phyloP scores from a whole-genome alignment of 2,113 vertebrate genomes.

The Coregonus clupeaformis region DNA sequence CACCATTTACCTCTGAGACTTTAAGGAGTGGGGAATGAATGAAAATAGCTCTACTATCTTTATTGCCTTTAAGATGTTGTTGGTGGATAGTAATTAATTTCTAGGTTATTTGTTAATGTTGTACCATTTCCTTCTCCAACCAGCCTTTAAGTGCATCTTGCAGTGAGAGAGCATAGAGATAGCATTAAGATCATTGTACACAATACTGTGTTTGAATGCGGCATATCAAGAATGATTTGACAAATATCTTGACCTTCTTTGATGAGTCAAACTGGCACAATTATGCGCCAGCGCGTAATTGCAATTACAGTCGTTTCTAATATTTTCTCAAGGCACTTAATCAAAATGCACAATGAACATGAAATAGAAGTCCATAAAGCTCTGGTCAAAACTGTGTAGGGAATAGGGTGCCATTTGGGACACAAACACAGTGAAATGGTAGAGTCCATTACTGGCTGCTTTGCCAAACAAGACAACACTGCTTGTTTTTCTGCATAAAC shows the following conservation, averaged over 20 bases:
- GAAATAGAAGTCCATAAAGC: too few species aligned
- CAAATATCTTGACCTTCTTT: too few species aligned
- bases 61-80: background rate
- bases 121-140: too few species aligned
- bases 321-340: background rate
- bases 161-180: too few species aligned
- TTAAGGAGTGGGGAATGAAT: background rate
- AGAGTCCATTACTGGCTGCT: slow-evolving; percentile 4
- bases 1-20: background rate
- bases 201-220: background rate
- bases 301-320: background rate
- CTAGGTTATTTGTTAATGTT: background rate
- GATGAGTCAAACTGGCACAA: background rate
- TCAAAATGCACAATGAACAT: background rate
- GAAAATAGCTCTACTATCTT: background rate
- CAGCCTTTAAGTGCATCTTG: too few species aligned
- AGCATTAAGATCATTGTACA: too few species aligned
- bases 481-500: slow-evolving; percentile 41
- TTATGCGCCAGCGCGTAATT: background rate
- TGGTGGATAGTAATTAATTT: background rate
- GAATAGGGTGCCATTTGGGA: too few species aligned
- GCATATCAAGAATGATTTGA: background rate
- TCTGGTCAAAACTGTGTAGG: too few species aligned
- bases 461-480: slow-evolving; percentile 15
- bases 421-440: background rate